These are phyloP conservation scores for Etheostoma nigrum DNA, from an alignment of 2,797 vertebrate species.

Conservation along the genomic window DNA sequence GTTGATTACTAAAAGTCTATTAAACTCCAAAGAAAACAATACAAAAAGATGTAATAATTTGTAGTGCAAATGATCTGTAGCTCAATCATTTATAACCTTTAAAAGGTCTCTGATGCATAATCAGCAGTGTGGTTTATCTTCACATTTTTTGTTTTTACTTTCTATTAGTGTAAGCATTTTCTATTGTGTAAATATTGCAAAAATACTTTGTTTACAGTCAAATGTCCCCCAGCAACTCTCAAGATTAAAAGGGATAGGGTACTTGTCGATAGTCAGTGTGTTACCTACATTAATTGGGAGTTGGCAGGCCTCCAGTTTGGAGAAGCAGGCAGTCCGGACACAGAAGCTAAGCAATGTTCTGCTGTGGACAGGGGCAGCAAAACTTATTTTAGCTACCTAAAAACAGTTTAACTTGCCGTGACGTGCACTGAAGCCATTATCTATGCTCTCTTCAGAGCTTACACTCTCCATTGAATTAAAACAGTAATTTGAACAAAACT, in stretches of 20 bases:
- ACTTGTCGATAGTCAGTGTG: no score
- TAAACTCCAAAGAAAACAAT: neutral
- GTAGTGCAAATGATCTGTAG: neutral
- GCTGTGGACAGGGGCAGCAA: no score
- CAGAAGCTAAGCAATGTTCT: no score
- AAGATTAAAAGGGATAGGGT: neutral
- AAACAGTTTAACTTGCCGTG: no score
- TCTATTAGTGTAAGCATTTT: neutral
- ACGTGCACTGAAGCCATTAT: no score
- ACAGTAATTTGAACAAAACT: no score
- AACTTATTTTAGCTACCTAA: no score
- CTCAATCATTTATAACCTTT: slow-evolving; percentile 18
- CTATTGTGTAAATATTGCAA: neutral
- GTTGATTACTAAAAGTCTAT: neutral
- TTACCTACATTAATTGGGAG: no score
- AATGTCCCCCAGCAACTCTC: neutral
- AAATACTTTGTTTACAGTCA: neutral
- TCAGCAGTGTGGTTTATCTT: neutral
- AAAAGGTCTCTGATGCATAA: slow-evolving; percentile 22
- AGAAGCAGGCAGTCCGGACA: no score
- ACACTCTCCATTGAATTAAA: no score
- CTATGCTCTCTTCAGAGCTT: no score
- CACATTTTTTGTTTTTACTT: neutral
- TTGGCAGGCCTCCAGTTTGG: no score
- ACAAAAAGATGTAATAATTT: neutral